phyloP scores from a whole-genome alignment of 2,113 vertebrate genomes.

The Tricholaema leucomelas region DNA sequence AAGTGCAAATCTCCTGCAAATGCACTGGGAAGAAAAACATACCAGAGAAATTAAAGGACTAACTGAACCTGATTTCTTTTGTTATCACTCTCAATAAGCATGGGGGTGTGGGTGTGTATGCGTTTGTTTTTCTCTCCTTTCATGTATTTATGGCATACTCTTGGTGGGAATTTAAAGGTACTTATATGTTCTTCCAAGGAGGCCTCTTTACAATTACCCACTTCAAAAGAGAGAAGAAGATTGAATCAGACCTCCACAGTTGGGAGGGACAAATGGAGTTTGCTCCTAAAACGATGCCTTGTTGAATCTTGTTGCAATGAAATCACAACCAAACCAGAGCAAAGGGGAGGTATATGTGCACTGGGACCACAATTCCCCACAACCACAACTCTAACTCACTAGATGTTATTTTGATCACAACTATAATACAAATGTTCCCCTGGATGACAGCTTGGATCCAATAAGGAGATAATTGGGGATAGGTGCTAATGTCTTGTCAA shows the following conservation, averaged over 20 bases:
- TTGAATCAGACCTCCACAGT: neutral
- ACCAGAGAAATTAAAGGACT: neutral
- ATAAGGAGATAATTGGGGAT: conserved; percentile 21
- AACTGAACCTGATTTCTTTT: conserved; percentile 28
- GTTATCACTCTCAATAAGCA: neutral
- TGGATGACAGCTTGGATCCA: conserved; percentile 24
- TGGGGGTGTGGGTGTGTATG: neutral
- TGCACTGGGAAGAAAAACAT: neutral
- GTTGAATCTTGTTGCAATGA: neutral
- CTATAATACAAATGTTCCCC: neutral
- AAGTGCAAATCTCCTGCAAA: conserved; percentile 15
- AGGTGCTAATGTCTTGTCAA: conserved; percentile 50
- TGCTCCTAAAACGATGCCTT: neutral
- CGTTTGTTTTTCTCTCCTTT: conserved; percentile 1
- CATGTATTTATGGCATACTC: neutral
- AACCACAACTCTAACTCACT: neutral
- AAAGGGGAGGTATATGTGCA: neutral
- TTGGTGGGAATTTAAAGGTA: conserved; percentile 1
- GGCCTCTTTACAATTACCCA: neutral
- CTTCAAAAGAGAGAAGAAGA: neutral
- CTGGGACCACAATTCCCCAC: neutral
- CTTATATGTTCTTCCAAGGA: neutral
- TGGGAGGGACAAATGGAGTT: neutral
- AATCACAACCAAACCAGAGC: neutral
- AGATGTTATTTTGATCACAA: conserved; percentile 19